Percentiles rank a stretch among this genome's conserved stretches.
Evolutionary conservation across 2,888 invertebrate genomes (phyloP).

Genomic region (Mycogona germanica): DNA sequence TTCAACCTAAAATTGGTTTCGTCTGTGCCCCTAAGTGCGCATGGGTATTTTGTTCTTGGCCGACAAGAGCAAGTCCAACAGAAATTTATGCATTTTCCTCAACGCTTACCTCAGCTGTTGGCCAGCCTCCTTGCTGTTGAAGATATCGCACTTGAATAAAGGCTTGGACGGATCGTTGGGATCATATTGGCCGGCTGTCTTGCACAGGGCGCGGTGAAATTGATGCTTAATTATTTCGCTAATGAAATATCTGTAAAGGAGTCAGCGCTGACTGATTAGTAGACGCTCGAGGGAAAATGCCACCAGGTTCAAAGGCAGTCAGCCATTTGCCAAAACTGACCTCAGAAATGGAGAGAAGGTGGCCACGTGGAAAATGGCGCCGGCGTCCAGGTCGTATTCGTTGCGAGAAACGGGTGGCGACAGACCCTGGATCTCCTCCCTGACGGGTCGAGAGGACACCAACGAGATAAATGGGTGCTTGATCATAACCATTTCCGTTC

Average conservation of each 20-base stretch:
- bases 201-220: constrained; percentile 13
- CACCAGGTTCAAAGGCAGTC: background rate
- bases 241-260: constrained; percentile 12
- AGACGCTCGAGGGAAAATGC: background rate
- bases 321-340: constrained; percentile 6
- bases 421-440: constrained; percentile 9
- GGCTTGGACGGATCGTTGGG: constrained; percentile 10
- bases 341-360: constrained; percentile 7
- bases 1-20: too few species aligned
- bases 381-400: constrained; percentile 8
- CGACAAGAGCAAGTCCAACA: too few species aligned
- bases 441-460: too few species aligned
- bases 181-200: constrained; percentile 6
- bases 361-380: constrained; percentile 15
- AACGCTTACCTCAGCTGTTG: constrained; percentile 3
- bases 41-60: too few species aligned
- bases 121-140: constrained; percentile 16
- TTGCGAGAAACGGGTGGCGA: background rate
- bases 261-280: background rate
- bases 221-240: constrained; percentile 12
- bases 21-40: too few species aligned
- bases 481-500: too few species aligned
- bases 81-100: too few species aligned
- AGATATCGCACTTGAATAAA: constrained; percentile 15
- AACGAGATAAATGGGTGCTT: too few species aligned